Conservation (phyloP, 1,140 invertebrate genomes). For the Whitmania pigra region DNA sequence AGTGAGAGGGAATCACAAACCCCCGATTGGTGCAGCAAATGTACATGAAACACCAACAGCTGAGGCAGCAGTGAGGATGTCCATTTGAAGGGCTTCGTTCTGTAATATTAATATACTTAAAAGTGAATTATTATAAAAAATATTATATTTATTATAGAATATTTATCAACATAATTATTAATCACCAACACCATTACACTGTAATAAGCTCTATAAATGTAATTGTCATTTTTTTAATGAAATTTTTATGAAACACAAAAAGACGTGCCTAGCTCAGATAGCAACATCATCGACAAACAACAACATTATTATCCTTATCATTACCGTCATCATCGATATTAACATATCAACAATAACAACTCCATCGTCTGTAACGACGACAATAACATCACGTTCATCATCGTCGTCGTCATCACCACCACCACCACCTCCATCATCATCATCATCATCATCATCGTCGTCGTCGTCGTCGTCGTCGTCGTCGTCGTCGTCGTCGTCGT, state of each 20-base stretch:
- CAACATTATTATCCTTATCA: too few relatives aligned
- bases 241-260: too few relatives aligned
- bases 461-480: too few relatives aligned
- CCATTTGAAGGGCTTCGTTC: slow-evolving; percentile 81
- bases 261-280: too few relatives aligned
- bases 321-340: not conserved
- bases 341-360: not conserved
- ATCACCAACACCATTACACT: too few relatives aligned
- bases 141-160: too few relatives aligned
- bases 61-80: slow-evolving; percentile 89
- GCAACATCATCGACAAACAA: too few relatives aligned
- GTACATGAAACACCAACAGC: slow-evolving; percentile 89
- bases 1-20: slow-evolving; percentile 42
- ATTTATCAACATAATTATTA: too few relatives aligned
- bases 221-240: too few relatives aligned
- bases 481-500: too few relatives aligned
- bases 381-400: not conserved
- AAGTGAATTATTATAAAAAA: slow-evolving; percentile 19
- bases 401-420: not conserved
- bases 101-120: slow-evolving; percentile 36
- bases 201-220: too few relatives aligned
- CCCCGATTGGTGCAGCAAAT: slow-evolving; percentile 87
- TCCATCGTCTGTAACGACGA: not conserved
- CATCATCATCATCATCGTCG: not conserved
- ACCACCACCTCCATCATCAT: not conserved